These are phyloP conservation scores for Cheilosia pagana DNA, from an alignment of 2,888 invertebrate genomes.

Conservation along the genomic window DNA sequence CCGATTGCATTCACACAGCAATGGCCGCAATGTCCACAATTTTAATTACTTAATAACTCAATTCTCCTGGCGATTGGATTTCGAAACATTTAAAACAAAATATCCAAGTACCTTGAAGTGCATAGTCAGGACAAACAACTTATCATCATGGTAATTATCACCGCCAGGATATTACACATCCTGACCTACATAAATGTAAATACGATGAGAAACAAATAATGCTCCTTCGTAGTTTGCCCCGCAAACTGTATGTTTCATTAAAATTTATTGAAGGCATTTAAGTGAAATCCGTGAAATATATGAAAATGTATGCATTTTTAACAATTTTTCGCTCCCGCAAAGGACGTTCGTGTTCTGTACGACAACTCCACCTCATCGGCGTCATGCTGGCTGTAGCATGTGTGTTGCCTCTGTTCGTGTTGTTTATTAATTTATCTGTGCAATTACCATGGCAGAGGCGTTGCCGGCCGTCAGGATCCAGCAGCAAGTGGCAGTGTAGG, in stretches of 20 bases:
- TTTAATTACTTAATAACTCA: conserved; percentile 4
- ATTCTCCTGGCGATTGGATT: not conserved
- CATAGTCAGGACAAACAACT: conserved; percentile 5
- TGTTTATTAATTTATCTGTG: conserved; percentile 67
- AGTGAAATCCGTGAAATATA: conserved; percentile 39
- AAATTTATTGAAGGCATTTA: conserved; percentile 52
- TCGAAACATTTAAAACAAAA: conserved; percentile 3
- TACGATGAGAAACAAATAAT: not conserved
- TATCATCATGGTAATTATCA: conserved; percentile 2
- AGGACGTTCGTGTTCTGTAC: conserved; percentile 25
- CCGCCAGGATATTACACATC: not conserved
- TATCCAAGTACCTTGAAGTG: not conserved
- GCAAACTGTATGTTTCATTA: conserved; percentile 47
- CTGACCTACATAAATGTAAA: conserved; percentile 5
- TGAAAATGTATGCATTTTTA: conserved; percentile 46
- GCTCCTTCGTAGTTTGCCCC: not conserved
- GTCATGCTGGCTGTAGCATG: conserved; percentile 10
- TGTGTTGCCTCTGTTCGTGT: conserved; percentile 23
- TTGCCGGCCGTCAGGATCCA: conserved; percentile 1
- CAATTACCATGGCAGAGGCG: conserved; percentile 48
- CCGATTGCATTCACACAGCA: not conserved
- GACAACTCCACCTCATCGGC: conserved; percentile 10
- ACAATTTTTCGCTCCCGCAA: conserved; percentile 21
- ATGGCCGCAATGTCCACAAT: not conserved
- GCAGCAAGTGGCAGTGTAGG: conserved; percentile 16